These are phyloP conservation scores for Caenorhabditis afra DNA, from an alignment of 2,888 invertebrate genomes.

Conservation along the genomic window DNA sequence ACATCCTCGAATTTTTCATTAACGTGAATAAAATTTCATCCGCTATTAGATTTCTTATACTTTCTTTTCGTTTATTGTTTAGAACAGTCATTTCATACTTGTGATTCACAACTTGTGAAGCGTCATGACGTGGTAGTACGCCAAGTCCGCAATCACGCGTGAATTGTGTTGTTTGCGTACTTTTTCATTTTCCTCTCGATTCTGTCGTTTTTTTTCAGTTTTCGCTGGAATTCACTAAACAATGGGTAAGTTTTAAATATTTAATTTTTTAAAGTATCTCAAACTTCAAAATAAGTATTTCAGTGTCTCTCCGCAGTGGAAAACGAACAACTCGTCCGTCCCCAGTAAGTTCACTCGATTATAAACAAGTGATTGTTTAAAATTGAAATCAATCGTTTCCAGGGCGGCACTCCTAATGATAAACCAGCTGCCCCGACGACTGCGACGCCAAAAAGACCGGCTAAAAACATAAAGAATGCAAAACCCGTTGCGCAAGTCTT, in stretches of 20 bases:
- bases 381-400: background rate
- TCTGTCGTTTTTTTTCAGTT: too few relatives aligned
- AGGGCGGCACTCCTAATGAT: background rate
- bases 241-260: slow-evolving; percentile 36
- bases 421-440: background rate
- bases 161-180: slow-evolving; percentile 5
- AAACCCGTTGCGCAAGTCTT: background rate
- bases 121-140: too few relatives aligned
- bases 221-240: background rate
- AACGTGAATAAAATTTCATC: background rate
- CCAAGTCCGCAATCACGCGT: slow-evolving; percentile 21
- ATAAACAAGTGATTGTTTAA: too few relatives aligned
- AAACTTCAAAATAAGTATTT: background rate
- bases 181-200: background rate
- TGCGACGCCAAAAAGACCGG: slow-evolving; percentile 6
- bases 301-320: slow-evolving; percentile 41
- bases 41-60: too few relatives aligned
- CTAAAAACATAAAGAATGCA: background rate
- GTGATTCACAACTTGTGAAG: too few relatives aligned
- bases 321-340: slow-evolving; percentile 19
- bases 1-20: slow-evolving; percentile 31
- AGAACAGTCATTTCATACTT: too few relatives aligned
- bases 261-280: background rate
- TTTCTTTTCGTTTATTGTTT: too few relatives aligned
- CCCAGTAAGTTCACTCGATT: background rate